Evolutionary conservation across 2,888 invertebrate genomes (phyloP).

Genomic region (Nasonia oneida): DNA sequence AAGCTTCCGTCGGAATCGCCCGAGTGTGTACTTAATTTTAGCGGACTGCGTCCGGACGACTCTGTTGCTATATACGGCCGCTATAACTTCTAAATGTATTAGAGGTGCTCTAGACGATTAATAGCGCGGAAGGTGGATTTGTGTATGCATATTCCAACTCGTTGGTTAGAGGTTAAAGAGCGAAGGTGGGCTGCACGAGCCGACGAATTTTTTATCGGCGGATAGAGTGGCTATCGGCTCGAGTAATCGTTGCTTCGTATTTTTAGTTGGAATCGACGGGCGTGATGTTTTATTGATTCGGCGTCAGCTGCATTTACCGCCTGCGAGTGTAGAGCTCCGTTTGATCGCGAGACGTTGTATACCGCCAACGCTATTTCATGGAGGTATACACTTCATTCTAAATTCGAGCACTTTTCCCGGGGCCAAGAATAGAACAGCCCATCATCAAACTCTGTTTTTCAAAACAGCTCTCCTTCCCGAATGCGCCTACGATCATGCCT

Average conservation of each 20-base stretch:
- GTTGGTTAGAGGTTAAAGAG: constrained; percentile 11
- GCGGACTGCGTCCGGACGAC: background rate
- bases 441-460: background rate
- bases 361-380: too few relatives aligned
- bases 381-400: background rate
- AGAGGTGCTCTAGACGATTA: background rate
- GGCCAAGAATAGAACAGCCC: background rate
- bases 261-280: background rate
- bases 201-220: background rate
- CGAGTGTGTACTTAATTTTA: background rate
- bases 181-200: background rate
- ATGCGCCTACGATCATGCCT: background rate
- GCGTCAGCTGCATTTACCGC: background rate
- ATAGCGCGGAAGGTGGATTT: background rate
- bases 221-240: background rate
- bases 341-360: background rate
- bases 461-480: background rate
- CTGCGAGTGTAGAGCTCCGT: background rate
- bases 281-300: background rate
- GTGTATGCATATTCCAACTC: background rate
- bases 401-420: background rate
- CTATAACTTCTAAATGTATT: background rate
- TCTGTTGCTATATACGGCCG: background rate
- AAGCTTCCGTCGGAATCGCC: background rate
- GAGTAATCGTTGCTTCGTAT: background rate